Percentiles rank a stretch among this genome's conserved stretches.
phyloP scores from a whole-genome alignment of 2,113 vertebrate species.

The Pygoscelis antarcticus region DNA sequence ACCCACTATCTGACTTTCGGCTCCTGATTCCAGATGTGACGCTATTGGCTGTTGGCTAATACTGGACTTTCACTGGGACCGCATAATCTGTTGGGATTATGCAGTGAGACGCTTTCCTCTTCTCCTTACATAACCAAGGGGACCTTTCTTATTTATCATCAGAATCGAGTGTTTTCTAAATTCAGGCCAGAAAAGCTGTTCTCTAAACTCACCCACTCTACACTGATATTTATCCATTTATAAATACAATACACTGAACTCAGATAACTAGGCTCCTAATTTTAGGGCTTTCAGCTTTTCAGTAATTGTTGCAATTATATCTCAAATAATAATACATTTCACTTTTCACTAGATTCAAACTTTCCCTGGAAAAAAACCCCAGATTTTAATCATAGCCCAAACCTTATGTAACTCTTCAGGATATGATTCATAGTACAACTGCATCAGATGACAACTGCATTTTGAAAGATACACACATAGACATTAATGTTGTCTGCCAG shows the following conservation, averaged over 20 bases:
- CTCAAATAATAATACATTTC: not conserved
- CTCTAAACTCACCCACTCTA: not conserved
- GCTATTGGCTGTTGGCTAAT: slow-evolving; percentile 46
- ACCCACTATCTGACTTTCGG: slow-evolving; percentile 1
- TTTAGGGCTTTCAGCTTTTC: not conserved
- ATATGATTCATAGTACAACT: not conserved
- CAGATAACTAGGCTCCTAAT: not conserved
- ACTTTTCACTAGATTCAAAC: not conserved
- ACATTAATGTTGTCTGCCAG: slow-evolving; percentile 39
- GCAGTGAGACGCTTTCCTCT: slow-evolving; percentile 15
- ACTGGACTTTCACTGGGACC: not conserved
- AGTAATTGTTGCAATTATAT: not conserved
- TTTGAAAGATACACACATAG: slow-evolving; percentile 22
- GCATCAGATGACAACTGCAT: not conserved
- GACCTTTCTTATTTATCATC: not conserved
- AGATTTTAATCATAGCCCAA: not conserved
- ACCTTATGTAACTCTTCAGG: not conserved
- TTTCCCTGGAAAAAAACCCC: fast-evolving
- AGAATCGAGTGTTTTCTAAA: not conserved
- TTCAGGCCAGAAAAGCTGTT: not conserved
- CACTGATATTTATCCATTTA: not conserved
- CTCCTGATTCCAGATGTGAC: not conserved
- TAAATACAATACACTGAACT: not conserved
- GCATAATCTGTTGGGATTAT: slow-evolving; percentile 31
- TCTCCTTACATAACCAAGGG: slow-evolving; percentile 34